A percentile compares a stretch with the other conserved stretches of the same genome.
Evolutionary conservation across 2,888 invertebrate species (phyloP).

Genomic region (Frankliniella intonsa): DNA sequence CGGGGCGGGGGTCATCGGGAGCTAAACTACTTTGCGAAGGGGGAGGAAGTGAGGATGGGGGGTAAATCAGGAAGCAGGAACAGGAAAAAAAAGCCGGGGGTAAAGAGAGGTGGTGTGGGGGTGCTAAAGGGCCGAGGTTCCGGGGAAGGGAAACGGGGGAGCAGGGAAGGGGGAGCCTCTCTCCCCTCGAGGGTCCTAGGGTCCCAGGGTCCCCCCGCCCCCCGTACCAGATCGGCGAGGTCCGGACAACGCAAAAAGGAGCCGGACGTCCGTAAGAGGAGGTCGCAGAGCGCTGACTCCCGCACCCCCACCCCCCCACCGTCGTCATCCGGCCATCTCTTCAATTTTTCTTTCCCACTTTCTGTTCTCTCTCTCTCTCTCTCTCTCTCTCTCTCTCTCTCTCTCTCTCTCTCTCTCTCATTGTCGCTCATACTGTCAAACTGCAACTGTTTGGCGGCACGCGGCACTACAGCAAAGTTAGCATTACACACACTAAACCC

Average conservation of each 20-base stretch:
- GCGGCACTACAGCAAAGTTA: too few species aligned
- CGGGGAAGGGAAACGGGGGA: not conserved
- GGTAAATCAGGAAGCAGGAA: not conserved
- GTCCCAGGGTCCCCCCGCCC: too few species aligned
- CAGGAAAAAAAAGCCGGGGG: not conserved
- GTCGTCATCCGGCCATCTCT: not conserved
- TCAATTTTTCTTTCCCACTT: not conserved
- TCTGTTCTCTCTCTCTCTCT: not conserved
- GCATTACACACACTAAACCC: too few species aligned
- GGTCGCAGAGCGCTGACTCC: not conserved
- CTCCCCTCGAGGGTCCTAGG: not conserved
- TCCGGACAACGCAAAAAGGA: slow-evolving; percentile 5
- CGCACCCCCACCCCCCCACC: not conserved
- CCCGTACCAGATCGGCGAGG: not conserved
- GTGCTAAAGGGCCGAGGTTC: not conserved
- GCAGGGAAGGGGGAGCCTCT: not conserved
- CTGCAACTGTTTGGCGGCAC: not conserved
- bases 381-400: not conserved
- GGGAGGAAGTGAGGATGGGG: too few species aligned
- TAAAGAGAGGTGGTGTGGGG: not conserved
- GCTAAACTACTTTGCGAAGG: too few species aligned
- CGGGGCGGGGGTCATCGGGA: too few species aligned
- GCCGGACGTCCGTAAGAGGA: slow-evolving; percentile 9
- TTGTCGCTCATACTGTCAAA: not conserved
- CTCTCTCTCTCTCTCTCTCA: not conserved